Conservation (phyloP, 2,797 vertebrate species). For the Tadarida brasiliensis region DNA sequence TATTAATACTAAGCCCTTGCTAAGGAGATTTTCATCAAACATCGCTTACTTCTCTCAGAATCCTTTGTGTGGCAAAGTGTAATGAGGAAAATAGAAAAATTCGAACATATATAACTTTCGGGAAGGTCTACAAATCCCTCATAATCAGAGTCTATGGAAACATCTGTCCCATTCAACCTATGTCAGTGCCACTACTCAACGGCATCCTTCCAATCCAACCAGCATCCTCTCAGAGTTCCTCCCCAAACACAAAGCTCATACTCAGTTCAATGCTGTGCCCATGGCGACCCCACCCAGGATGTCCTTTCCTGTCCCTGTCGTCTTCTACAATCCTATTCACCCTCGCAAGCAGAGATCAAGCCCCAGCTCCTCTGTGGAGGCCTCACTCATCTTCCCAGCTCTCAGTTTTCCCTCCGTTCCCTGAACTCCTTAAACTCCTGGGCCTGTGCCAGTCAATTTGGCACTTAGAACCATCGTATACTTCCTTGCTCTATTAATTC, state of each 20-base stretch:
- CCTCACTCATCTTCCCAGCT: neutral
- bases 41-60: neutral
- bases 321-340: neutral
- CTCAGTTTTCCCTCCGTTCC: neutral
- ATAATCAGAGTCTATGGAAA: neutral
- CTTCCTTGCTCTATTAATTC: neutral
- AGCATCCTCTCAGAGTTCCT: neutral
- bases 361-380: neutral
- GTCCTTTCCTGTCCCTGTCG: accelerated
- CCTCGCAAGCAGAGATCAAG: neutral
- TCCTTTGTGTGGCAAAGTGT: neutral
- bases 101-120: neutral
- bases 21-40: constrained; percentile 5
- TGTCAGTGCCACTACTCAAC: neutral
- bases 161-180: neutral
- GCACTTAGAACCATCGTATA: neutral
- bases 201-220: neutral
- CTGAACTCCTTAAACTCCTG: neutral
- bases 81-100: constrained; percentile 12
- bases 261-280: neutral
- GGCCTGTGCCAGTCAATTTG: neutral
- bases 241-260: neutral
- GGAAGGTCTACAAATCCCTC: neutral
- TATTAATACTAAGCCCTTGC: neutral
- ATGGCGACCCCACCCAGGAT: no score